Conservation (phyloP, 2,888 invertebrate species). For the Schrankia costaestrigalis region DNA sequence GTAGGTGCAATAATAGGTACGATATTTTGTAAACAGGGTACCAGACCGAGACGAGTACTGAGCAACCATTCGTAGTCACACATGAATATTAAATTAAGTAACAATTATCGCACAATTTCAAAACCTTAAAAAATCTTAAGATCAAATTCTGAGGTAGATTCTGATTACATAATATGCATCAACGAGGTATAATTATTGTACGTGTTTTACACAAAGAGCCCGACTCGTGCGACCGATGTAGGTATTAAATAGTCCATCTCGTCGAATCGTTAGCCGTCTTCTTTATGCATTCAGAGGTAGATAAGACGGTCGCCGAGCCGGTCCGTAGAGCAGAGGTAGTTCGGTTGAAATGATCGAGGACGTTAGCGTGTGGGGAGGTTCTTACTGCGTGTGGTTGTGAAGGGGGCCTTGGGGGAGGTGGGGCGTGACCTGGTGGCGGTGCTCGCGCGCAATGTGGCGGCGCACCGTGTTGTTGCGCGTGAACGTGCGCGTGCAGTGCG, state of each 20-base stretch:
- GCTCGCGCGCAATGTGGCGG: slow-evolving; percentile 94
- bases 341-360: slow-evolving; percentile 53
- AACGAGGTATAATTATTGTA: slow-evolving; percentile 72
- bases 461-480: slow-evolving; percentile 96
- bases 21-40: slow-evolving; percentile 62
- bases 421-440: slow-evolving; percentile 87
- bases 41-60: slow-evolving; percentile 63
- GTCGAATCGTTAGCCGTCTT: slow-evolving; percentile 22
- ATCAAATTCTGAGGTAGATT: slow-evolving; percentile 79
- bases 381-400: slow-evolving; percentile 84
- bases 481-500: slow-evolving; percentile 94
- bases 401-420: slow-evolving; percentile 82
- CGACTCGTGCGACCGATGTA: slow-evolving; percentile 37
- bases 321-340: slow-evolving; percentile 66
- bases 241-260: slow-evolving; percentile 22
- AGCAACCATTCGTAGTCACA: slow-evolving; percentile 73
- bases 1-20: slow-evolving; percentile 58
- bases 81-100: slow-evolving; percentile 73
- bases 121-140: slow-evolving; percentile 77
- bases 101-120: slow-evolving; percentile 74
- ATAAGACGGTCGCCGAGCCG: slow-evolving; percentile 40
- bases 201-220: slow-evolving; percentile 52
- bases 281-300: slow-evolving; percentile 36
- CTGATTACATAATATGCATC: slow-evolving; percentile 75
- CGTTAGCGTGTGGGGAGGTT: slow-evolving; percentile 29